Evolutionary conservation across 23 tunicate genomes (phyloP).

Genomic region (Diplosoma virens): DNA sequence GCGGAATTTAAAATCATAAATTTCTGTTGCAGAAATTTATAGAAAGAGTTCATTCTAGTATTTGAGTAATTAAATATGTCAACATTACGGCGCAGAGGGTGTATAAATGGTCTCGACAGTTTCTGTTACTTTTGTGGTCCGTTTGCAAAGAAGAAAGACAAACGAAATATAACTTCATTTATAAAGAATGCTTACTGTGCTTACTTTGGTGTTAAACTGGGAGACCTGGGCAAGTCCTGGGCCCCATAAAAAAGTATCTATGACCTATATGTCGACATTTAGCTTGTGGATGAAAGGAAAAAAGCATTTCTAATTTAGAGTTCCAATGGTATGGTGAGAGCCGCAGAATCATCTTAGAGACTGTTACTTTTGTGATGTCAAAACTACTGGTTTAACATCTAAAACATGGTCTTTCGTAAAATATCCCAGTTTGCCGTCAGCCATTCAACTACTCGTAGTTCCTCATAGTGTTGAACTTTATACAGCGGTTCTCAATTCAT

Average conservation of each 20-base stretch:
- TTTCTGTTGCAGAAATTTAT: slow-evolving; percentile 3
- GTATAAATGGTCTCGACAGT: slow-evolving; percentile 12
- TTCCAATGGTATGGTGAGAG: slow-evolving; percentile 35
- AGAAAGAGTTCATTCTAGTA: not conserved
- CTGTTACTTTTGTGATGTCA: slow-evolving; percentile 1
- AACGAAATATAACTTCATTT: slow-evolving; percentile 10
- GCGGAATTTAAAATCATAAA: too few species aligned
- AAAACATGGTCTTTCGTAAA: too few species aligned
- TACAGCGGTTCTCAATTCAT: too few species aligned
- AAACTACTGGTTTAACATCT: too few species aligned
- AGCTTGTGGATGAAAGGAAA: too few species aligned
- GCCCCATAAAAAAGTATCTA: slow-evolving; percentile 29
- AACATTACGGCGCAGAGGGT: slow-evolving; percentile 14
- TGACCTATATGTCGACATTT: too few species aligned
- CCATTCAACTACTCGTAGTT: not conserved
- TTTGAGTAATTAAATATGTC: slow-evolving; percentile 13
- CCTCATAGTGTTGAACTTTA: not conserved
- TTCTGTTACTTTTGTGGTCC: slow-evolving; percentile 34
- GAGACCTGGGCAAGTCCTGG: slow-evolving; percentile 18
- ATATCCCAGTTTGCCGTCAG: too few species aligned
- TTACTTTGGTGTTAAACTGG: slow-evolving; percentile 20
- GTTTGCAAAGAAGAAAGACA: not conserved
- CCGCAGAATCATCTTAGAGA: slow-evolving; percentile 1
- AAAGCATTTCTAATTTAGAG: slow-evolving; percentile 17
- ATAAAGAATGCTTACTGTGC: slow-evolving; percentile 11